These are phyloP conservation scores for Aurelia aurita DNA, from an alignment of 30 jellyfish, hydroid and myxozoan species.

Conservation along the genomic window DNA sequence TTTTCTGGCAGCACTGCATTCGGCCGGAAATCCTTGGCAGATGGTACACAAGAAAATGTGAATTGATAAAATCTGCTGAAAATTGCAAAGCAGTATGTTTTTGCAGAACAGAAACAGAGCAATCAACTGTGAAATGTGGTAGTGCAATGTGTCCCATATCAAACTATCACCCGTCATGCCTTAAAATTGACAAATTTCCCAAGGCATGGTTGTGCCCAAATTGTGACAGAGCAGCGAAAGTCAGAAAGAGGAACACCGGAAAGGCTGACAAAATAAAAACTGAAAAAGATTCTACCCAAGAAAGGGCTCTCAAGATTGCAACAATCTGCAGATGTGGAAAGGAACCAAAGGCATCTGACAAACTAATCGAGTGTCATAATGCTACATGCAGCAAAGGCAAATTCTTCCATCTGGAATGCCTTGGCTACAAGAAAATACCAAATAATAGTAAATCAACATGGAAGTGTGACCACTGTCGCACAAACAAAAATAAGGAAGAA, in stretches of 20 bases:
- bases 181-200: constrained; percentile 20
- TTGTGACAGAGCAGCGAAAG: constrained; percentile 5
- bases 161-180: constrained; percentile 21
- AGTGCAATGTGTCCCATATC: constrained; percentile 26
- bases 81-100: constrained; percentile 21
- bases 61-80: not conserved
- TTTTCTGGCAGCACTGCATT: constrained; percentile 39
- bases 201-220: constrained; percentile 41
- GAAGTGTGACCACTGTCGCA: constrained; percentile 19
- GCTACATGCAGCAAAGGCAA: constrained; percentile 29
- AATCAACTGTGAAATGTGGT: constrained; percentile 22
- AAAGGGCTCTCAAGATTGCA: constrained; percentile 20
- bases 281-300: constrained; percentile 5
- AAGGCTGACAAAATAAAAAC: constrained; percentile 1
- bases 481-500: not conserved
- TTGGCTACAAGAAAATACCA: constrained; percentile 48
- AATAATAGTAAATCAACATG: too few relatives aligned
- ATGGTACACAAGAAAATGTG: constrained; percentile 38
- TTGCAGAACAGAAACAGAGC: constrained; percentile 18
- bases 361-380: constrained; percentile 19
- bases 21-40: constrained; percentile 43
- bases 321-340: constrained; percentile 14
- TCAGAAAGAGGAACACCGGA: constrained; percentile 8
- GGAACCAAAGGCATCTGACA: constrained; percentile 24
- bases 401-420: constrained; percentile 18